phyloP scores from a whole-genome alignment of 1,140 invertebrate species.

The Plutomurus gul region DNA sequence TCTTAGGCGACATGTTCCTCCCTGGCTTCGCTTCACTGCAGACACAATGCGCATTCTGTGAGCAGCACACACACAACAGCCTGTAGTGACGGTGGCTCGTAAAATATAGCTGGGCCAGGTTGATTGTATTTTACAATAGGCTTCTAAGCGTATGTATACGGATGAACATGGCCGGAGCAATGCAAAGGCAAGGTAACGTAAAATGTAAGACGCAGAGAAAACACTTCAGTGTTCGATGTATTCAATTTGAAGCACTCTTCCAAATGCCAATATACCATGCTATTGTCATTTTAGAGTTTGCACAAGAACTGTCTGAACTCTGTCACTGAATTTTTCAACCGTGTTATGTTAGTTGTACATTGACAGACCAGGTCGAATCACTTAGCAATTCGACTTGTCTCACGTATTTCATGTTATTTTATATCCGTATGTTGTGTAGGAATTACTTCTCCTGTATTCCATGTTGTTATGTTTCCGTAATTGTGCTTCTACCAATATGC shows the following conservation, averaged over 20 bases:
- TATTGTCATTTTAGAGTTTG: conserved; percentile 22
- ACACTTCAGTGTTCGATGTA: conserved; percentile 51
- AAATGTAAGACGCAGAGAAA: conserved; percentile 52
- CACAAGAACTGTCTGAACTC: conserved; percentile 10
- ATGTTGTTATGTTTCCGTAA: no score
- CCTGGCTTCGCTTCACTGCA: neutral
- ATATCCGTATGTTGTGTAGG: no score
- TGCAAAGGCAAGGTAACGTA: conserved; percentile 11
- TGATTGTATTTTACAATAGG: no score
- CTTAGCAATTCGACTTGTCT: no score
- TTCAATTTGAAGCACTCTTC: conserved; percentile 52
- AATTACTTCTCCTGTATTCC: no score
- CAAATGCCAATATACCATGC: conserved; percentile 51
- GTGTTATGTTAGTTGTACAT: neutral
- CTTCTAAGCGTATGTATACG: neutral
- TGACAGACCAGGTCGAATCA: neutral
- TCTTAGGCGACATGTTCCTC: conserved; percentile 38
- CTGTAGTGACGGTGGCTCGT: no score
- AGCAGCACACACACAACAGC: neutral
- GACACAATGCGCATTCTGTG: neutral
- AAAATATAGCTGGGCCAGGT: no score
- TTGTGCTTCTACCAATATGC: no score
- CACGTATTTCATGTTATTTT: no score
- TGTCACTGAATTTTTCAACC: neutral
- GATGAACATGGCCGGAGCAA: neutral